These are phyloP conservation scores for Noctuana brunneofusca DNA, from an alignment of 2,888 invertebrate genomes.

Conservation along the genomic window DNA sequence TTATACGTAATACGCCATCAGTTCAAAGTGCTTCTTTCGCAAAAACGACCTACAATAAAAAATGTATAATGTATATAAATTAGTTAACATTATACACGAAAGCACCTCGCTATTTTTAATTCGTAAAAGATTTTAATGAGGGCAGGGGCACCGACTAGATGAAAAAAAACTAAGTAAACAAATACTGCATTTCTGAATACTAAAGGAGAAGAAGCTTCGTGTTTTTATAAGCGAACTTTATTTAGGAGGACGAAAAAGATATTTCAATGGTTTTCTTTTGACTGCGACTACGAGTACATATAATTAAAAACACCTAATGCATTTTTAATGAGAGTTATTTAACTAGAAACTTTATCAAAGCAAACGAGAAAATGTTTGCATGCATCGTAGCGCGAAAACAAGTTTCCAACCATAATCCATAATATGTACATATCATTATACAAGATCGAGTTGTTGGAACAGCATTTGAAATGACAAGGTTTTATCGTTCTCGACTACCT, in stretches of 20 bases:
- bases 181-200: background rate
- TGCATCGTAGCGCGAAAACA: conserved; percentile 16
- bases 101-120: background rate
- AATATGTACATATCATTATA: conserved; percentile 17
- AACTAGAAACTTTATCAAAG: conserved; percentile 29
- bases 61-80: no score
- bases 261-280: conserved; percentile 16
- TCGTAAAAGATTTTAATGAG: background rate
- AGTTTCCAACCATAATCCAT: conserved; percentile 13
- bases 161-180: background rate
- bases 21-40: no score
- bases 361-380: conserved; percentile 25
- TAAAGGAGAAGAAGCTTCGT: background rate
- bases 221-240: background rate
- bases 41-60: no score
- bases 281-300: background rate
- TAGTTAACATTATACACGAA: no score
- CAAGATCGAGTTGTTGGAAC: conserved; percentile 15
- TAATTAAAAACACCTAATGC: conserved; percentile 23
- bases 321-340: conserved; percentile 30
- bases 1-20: no score
- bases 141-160: background rate
- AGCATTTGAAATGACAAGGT: conserved; percentile 11
- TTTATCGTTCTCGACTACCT: background rate
- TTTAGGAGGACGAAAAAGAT: conserved; percentile 11